Conservation (phyloP, 2,797 vertebrate genomes). For the Poliocrania exsul region DNA sequence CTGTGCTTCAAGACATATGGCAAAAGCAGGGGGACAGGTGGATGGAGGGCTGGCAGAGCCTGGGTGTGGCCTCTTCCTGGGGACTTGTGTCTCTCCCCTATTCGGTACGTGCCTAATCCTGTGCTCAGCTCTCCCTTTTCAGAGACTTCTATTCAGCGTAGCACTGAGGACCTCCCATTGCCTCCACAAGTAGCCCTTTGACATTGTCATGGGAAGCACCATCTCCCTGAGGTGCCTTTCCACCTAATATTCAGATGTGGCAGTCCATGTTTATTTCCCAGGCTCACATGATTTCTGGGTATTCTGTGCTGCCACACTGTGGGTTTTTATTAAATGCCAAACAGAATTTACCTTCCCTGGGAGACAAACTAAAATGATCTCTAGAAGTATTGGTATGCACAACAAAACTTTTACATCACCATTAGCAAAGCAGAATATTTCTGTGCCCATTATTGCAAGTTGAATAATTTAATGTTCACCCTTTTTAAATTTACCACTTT, state of each 20-base stretch:
- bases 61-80: fast-evolving
- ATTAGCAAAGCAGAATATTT: constrained; percentile 40
- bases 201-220: fast-evolving
- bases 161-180: fast-evolving
- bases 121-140: fast-evolving
- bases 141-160: fast-evolving
- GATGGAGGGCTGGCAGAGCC: neutral
- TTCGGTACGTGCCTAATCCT: fast-evolving
- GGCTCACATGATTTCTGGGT: neutral
- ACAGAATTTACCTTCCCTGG: neutral
- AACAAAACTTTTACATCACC: constrained; percentile 51
- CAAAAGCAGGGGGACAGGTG: fast-evolving
- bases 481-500: constrained; percentile 65
- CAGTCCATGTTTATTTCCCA: neutral
- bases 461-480: constrained; percentile 62
- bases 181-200: neutral
- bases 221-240: neutral
- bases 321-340: neutral
- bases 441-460: constrained; percentile 39
- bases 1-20: neutral
- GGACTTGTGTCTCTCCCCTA: fast-evolving
- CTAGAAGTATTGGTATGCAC: constrained; percentile 21
- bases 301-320: neutral
- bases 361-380: constrained; percentile 12
- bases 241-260: neutral